Percentiles rank a stretch among this genome's conserved stretches.
Evolutionary conservation across 2,113 vertebrate species (phyloP).

Genomic region (Stigmatopora nigra): DNA sequence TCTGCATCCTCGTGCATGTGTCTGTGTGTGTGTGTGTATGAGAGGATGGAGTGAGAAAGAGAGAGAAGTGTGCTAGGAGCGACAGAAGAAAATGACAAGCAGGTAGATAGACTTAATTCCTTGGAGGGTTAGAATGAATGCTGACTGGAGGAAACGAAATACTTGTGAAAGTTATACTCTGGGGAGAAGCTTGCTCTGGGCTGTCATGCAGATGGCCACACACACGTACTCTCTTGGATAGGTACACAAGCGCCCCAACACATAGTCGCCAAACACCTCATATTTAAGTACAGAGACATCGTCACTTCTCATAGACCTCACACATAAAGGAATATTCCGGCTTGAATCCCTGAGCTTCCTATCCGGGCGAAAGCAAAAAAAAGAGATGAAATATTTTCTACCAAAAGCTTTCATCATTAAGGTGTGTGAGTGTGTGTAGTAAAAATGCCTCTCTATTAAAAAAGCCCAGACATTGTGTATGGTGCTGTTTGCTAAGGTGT

Average conservation of each 20-base stretch:
- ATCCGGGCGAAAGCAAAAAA: constrained; percentile 36
- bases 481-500: constrained; percentile 25
- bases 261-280: constrained; percentile 2
- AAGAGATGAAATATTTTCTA: constrained; percentile 44
- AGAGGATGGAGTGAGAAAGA: neutral
- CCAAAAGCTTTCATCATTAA: constrained; percentile 51
- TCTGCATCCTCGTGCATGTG: constrained; percentile 2
- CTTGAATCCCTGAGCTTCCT: constrained; percentile 34
- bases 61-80: constrained; percentile 20
- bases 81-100: constrained; percentile 43
- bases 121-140: constrained; percentile 48
- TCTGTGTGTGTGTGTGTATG: constrained; percentile 10
- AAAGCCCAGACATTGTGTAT: constrained; percentile 19
- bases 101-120: constrained; percentile 60
- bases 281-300: constrained; percentile 12
- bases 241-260: neutral
- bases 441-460: constrained; percentile 32
- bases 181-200: constrained; percentile 32
- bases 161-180: constrained; percentile 39
- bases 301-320: constrained; percentile 25
- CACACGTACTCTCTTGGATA: neutral
- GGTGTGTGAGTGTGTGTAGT: constrained; percentile 11
- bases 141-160: constrained; percentile 58
- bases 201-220: constrained; percentile 7
- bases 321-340: constrained; percentile 41